Percentiles rank a stretch among this genome's conserved stretches.
These are phyloP conservation scores for Gephyroberyx darwinii DNA, from an alignment of 2,797 vertebrate species.

Conservation along the genomic window DNA sequence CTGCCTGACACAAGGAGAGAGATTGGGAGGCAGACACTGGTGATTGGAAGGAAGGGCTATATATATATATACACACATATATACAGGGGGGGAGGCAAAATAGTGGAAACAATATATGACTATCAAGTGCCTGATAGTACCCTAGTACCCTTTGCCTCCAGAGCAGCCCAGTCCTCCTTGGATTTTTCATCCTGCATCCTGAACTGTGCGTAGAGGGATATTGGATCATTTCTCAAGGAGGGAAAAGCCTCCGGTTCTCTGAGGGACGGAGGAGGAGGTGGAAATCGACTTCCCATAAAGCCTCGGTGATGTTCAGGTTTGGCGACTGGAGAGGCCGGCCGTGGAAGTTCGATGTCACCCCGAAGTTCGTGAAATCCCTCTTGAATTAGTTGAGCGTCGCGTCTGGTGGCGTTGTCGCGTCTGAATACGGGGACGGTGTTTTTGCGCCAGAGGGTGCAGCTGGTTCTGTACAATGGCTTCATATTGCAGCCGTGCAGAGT, in stretches of 20 bases:
- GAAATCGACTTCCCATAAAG: too few relatives aligned
- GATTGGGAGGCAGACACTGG: conserved; percentile 28
- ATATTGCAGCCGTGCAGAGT: too few relatives aligned
- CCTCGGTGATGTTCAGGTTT: too few relatives aligned
- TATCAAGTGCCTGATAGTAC: conserved; percentile 10
- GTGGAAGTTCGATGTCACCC: too few relatives aligned
- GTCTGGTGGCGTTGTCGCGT: too few relatives aligned
- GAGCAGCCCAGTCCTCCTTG: not conserved
- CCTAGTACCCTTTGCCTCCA: conserved; percentile 27
- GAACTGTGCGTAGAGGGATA: not conserved
- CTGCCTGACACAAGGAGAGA: conserved; percentile 33
- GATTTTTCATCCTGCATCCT: conserved; percentile 14
- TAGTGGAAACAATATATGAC: not conserved
- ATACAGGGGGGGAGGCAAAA: conserved; percentile 11
- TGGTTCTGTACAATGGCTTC: too few relatives aligned
- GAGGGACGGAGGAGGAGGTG: not conserved
- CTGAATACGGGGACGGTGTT: too few relatives aligned
- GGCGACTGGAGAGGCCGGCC: too few relatives aligned
- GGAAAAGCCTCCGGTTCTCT: not conserved
- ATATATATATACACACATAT: not conserved
- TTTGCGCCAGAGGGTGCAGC: too few relatives aligned
- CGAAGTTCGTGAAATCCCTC: too few relatives aligned
- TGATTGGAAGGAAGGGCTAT: conserved; percentile 14
- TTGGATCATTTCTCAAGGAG: not conserved
- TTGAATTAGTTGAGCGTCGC: too few relatives aligned